A percentile compares a stretch with the other conserved stretches of the same genome.
Conservation (phyloP, 2,888 invertebrate genomes). For the Axea sp. region DNA sequence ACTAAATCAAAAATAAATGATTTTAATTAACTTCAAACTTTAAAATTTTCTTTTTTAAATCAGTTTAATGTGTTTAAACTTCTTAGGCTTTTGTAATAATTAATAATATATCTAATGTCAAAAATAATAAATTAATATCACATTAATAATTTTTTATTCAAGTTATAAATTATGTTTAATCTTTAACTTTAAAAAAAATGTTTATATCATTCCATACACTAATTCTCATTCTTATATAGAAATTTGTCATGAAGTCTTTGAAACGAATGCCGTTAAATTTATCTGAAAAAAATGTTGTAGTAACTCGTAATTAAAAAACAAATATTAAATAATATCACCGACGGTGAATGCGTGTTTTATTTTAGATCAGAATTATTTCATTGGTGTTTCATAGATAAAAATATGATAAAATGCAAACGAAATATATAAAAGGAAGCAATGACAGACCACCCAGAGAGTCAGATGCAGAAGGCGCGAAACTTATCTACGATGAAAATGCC, state of each 20-base stretch:
- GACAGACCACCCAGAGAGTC: slow-evolving; percentile 45
- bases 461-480: slow-evolving; percentile 60
- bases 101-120: no score
- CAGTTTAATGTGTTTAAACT: no score
- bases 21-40: no score
- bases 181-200: no score
- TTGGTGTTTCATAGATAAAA: slow-evolving; percentile 7
- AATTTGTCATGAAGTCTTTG: background rate
- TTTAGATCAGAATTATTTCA: slow-evolving; percentile 28
- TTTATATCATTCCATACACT: no score
- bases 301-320: slow-evolving; percentile 61
- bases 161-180: no score
- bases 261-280: background rate
- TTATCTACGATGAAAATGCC: slow-evolving; percentile 61
- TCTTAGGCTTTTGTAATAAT: no score
- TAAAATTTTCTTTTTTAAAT: no score
- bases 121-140: no score
- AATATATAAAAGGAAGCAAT: slow-evolving; percentile 8
- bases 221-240: background rate
- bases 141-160: no score
- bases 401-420: slow-evolving; percentile 17
- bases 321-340: slow-evolving; percentile 41
- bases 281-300: slow-evolving; percentile 40
- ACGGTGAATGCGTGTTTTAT: slow-evolving; percentile 25
- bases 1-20: no score